Evolutionary conservation across 2,113 vertebrate genomes (phyloP).

Genomic region (Sphaerodactylus townsendi): DNA sequence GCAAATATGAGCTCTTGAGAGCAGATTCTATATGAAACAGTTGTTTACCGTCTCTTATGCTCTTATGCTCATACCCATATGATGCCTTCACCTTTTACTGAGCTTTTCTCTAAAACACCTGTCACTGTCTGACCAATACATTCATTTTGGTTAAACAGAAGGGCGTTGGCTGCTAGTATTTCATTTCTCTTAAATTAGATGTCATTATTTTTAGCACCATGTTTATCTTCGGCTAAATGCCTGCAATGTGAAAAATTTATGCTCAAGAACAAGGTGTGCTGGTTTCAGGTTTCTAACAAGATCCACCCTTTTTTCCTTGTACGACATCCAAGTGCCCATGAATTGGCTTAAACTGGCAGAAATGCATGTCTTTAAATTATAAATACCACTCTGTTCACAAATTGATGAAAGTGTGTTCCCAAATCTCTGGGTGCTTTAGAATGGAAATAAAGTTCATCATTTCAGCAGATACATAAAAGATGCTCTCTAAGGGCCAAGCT

Average conservation of each 20-base stretch:
- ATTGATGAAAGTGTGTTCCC: background rate
- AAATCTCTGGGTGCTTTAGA: background rate
- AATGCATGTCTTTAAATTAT: background rate
- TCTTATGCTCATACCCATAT: background rate
- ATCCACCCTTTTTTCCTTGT: background rate
- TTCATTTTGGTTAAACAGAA: background rate
- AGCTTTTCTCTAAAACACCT: background rate
- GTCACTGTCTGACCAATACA: background rate
- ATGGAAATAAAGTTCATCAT: background rate
- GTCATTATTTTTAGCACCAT: constrained; percentile 48
- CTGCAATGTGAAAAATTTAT: constrained; percentile 42
- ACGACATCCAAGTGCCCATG: background rate
- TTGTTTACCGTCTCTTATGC: rapidly evolving
- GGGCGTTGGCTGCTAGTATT: background rate
- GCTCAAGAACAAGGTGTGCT: constrained; percentile 38
- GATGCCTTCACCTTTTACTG: background rate
- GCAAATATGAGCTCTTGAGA: background rate
- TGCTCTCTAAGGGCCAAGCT: background rate
- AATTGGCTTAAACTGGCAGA: background rate
- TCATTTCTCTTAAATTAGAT: background rate
- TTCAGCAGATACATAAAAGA: background rate
- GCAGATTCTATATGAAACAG: background rate
- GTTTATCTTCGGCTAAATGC: constrained; percentile 45
- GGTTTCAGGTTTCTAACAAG: constrained; percentile 2
- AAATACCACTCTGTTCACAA: background rate